Base-by-base conservation (phyloP, 2,888 invertebrate species). In the Andricus quercusramuli region DNA sequence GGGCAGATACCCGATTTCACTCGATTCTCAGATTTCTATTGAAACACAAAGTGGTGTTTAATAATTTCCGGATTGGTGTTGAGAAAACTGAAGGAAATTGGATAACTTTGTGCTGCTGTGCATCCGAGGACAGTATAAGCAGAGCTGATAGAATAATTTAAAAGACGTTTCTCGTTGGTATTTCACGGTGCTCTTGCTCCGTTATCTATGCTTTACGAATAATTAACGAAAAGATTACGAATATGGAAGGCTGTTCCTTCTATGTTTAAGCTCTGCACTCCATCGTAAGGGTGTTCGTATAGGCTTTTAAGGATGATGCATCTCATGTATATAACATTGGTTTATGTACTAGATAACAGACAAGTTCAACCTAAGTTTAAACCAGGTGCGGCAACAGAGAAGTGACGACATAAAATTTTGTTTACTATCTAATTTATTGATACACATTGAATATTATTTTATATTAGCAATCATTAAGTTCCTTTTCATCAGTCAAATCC, bases 1-100 rank as follows among this genome's bases (percentile, higher is more conserved):
- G 0, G 3, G 47, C 15, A 47, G 47, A 47, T 25, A 25, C 2
- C 25, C 17, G 25, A 47, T 68, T 15, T 68, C 1, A 25, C 17
- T 68, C 8, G 20, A 25, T 20, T 47, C 2, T 25, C 9, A 51
- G n/a, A 47, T 70, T 51, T 25, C 25, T 22, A 32, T 51, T 32
- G 20, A 11, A 62, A 56, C 29, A 70, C 11, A 56, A 51, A 32
- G 8, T 70, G 32, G 20, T 51, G 17, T 32, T 70, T 9, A 51
- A 74, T 74, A 32, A 74, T 74, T 74, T 29, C 3, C n/a, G 13
- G n/a, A 32, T 5, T 29, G n/a, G 37, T 74, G 74, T n/a, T 32
- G n/a, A 79, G 79, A 82, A 83, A 83, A 82, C 80, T 79, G 76
- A 79, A 82, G 78, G 81, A 84, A 82, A 84, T 84, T 84, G 82